Conservation (phyloP, 2,888 invertebrate species). For the Heliothis peltigera region DNA sequence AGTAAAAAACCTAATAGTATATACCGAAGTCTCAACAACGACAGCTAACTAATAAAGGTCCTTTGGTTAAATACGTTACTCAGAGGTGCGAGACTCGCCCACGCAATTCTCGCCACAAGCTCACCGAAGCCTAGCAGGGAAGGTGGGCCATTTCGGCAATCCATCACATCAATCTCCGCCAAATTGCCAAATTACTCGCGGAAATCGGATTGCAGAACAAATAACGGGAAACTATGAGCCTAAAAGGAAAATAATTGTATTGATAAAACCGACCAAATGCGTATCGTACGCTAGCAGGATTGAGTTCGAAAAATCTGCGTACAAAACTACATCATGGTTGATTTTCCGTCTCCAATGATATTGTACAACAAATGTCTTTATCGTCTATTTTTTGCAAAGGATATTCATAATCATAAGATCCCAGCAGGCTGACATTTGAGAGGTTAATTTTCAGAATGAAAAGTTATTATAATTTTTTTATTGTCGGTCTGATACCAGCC, state of each 20-base stretch:
- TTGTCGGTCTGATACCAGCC: no score
- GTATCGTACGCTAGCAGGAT: background rate
- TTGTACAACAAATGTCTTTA: no score
- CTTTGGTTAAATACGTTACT: background rate
- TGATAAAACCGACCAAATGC: background rate
- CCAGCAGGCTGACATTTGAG: no score
- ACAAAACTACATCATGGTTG: background rate
- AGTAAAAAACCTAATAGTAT: background rate
- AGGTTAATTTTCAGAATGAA: no score
- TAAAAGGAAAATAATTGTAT: background rate
- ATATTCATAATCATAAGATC: no score
- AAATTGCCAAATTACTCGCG: constrained; percentile 32
- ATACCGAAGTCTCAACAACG: background rate
- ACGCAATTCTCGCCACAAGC: constrained; percentile 6
- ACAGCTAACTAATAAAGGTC: background rate
- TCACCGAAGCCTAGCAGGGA: constrained; percentile 20
- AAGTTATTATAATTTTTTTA: no score
- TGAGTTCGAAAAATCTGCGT: background rate
- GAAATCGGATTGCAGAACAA: constrained; percentile 33
- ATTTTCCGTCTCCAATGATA: background rate
- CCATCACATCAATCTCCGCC: constrained; percentile 44
- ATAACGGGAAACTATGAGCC: constrained; percentile 9
- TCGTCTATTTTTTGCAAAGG: no score
- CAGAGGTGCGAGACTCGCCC: background rate
- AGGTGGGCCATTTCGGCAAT: constrained; percentile 43